Base-by-base conservation (phyloP, 2,113 vertebrate species). In the Sialia sialis region DNA sequence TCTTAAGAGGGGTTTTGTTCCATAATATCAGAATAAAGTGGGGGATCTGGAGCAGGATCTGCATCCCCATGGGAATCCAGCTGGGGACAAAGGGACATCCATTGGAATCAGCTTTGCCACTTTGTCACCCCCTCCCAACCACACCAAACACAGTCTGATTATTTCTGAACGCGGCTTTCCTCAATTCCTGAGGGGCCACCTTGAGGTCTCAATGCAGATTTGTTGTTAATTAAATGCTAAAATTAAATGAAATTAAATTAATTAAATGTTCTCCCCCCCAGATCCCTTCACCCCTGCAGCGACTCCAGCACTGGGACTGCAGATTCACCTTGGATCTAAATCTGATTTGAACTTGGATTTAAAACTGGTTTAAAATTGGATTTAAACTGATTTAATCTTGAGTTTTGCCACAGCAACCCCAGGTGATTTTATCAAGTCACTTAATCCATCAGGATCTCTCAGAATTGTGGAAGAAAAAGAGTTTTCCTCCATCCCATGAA, bases 1-100 rank as follows among this genome's bases (percentile, higher is more conserved):
- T n/a, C n/a, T n/a, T 30, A 29, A 58, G 39, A 4, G 30, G 23
- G 34, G n/a, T 11, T 91, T 64, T 48, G n/a, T 39, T 78, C 34
- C 14, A 1, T 12, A 16, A 32, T 9, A 12, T 11, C 10, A 3
- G 21, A 30, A 30, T 27, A 2, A 30, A 23, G 6, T 0, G 5
- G 36, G 84, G 32, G 84, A 30, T 73, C 27, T 43, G 63, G 48
- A 10, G 1, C 32, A 55, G 36, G 18, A 32, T 51, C 26, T 43
- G 12, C 23, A n/a, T 36, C 41, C n/a, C 3, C 26, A 2, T 1
- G 59, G 55, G 39, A 14, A 62, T 51, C 13, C 11, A 58, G 51
- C 4, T 22, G 56, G 32, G 79, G 13, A 38, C 0, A 2, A 15
- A 41, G 59, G 52, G 29, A 60, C 73, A 25, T 14, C 38, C 4